These are phyloP conservation scores for Nomada ferruginata DNA, from an alignment of 2,888 invertebrate species.

Conservation along the genomic window DNA sequence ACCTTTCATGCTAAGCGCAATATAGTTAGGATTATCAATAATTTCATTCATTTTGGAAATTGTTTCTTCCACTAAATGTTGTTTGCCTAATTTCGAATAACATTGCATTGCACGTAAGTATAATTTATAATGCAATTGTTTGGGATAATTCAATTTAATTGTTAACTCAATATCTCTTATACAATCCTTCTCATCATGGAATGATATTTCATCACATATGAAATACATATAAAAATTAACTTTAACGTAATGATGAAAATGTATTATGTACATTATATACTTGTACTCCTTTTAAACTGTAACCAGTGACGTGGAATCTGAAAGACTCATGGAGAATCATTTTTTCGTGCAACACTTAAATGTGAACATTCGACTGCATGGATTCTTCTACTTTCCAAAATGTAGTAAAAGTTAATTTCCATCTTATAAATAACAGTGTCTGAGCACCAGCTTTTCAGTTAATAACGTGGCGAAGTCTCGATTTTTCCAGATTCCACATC, in stretches of 20 bases:
- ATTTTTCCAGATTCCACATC: too few relatives aligned
- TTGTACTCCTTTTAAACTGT: too few relatives aligned
- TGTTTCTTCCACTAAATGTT: conserved; percentile 81
- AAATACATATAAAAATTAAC: conserved; percentile 19
- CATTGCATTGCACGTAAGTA: conserved; percentile 88
- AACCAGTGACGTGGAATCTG: not conserved
- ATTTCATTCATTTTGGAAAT: conserved; percentile 62
- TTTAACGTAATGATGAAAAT: not conserved
- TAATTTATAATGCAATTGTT: conserved; percentile 87
- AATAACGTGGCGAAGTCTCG: not conserved
- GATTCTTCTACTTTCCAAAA: not conserved
- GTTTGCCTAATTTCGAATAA: conserved; percentile 85
- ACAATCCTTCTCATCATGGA: conserved; percentile 85
- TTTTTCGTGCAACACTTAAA: not conserved
- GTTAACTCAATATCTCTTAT: conserved; percentile 88
- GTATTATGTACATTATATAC: conserved; percentile 4
- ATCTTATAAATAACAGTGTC: too few relatives aligned
- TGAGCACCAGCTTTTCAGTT: too few relatives aligned
- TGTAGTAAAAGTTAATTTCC: too few relatives aligned
- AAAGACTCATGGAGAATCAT: not conserved
- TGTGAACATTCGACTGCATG: not conserved
- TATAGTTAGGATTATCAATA: conserved; percentile 60
- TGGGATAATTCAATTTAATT: conserved; percentile 87
- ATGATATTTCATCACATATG: not conserved
- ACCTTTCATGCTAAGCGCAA: conserved; percentile 69